Percentiles rank a stretch among this genome's conserved stretches.
phyloP scores from a whole-genome alignment of 2,888 invertebrate species.

The Rhopalosiphum nymphaeae region DNA sequence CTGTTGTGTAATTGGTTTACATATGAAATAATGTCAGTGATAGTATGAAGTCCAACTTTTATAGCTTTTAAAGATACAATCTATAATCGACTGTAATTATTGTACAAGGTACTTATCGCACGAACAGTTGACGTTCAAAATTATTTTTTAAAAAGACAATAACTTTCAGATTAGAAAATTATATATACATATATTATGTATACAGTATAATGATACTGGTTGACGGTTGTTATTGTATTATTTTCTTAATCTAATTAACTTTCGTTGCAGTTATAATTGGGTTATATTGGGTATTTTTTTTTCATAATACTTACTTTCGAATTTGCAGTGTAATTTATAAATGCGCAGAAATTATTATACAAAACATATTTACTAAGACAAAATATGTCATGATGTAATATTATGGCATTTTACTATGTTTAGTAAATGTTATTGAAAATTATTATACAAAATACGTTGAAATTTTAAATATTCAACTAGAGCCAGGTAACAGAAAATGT shows the following conservation, averaged over 20 bases:
- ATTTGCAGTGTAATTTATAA: background rate
- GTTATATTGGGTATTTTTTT: background rate
- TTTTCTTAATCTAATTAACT: background rate
- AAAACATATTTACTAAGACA: background rate
- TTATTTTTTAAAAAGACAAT: conserved; percentile 31
- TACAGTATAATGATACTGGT: background rate
- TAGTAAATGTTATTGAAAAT: background rate
- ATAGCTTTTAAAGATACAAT: background rate
- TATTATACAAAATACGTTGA: background rate
- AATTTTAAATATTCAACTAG: background rate
- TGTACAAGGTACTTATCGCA: background rate
- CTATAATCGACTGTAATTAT: background rate
- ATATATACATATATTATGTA: background rate
- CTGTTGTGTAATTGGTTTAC: conserved; percentile 11
- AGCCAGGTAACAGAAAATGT: background rate
- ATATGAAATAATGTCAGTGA: background rate
- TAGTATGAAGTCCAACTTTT: conserved; percentile 33
- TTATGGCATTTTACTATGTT: background rate
- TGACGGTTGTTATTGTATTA: background rate
- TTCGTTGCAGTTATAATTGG: background rate
- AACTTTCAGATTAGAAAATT: conserved; percentile 24
- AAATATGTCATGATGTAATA: background rate
- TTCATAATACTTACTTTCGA: background rate
- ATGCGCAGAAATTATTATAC: background rate
- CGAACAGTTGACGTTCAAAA: conserved; percentile 6